Conservation (phyloP, 2,888 invertebrate genomes). For the Sthenelais limicola region DNA sequence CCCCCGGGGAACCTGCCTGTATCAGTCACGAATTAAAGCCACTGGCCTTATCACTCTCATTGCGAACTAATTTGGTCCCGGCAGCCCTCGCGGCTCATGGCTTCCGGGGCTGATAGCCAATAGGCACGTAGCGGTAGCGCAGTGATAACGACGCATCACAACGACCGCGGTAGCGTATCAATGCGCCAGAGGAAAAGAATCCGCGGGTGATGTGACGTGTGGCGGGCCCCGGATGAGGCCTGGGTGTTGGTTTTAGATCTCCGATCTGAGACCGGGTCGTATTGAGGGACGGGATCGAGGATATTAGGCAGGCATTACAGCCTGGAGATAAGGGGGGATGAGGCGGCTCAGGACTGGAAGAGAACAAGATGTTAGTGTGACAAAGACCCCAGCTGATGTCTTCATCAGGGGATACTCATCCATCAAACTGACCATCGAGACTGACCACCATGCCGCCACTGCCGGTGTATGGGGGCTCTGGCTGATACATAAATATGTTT, state of each 20-base stretch:
- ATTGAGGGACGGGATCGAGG: constrained; percentile 29
- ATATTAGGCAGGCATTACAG: constrained; percentile 14
- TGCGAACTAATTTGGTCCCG: constrained; percentile 15
- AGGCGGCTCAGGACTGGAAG: no score
- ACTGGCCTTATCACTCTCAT: constrained; percentile 11
- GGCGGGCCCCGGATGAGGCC: constrained; percentile 15
- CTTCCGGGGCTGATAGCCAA: background rate
- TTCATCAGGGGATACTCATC: no score
- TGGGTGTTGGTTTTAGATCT: constrained; percentile 24
- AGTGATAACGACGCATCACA: constrained; percentile 9
- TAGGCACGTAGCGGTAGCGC: constrained; percentile 17
- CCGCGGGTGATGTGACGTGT: background rate
- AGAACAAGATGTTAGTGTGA: no score
- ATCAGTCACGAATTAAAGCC: constrained; percentile 22
- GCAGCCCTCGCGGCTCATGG: background rate
- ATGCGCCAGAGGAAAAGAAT: background rate
- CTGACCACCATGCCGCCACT: no score
- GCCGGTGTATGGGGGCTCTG: no score
- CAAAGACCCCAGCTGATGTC: no score
- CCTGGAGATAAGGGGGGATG: constrained; percentile 10
- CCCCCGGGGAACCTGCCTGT: constrained; percentile 30
- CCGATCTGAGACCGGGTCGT: background rate
- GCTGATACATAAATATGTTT: no score
- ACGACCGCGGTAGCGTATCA: constrained; percentile 13
- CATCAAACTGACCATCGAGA: no score